Base-by-base conservation (phyloP, 2,888 invertebrate genomes). In the Sphecodes monilicornis region DNA sequence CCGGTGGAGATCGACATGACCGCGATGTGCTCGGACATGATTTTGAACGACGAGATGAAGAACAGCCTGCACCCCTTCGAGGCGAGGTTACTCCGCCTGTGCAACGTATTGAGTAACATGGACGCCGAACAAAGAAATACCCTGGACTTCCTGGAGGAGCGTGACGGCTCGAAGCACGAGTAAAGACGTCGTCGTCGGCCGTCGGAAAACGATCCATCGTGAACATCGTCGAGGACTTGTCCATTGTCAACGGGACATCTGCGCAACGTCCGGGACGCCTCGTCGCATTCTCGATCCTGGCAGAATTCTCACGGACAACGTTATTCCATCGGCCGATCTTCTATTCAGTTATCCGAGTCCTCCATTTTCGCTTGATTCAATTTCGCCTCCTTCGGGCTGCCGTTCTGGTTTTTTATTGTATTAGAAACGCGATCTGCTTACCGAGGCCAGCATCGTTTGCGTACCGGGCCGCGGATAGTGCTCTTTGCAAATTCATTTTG, bases 41-140 rank as follows among this genome's bases (percentile, higher is more conserved):
- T 88, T 22, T 68, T 85, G 3, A 89, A 78, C 29, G 82, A 86
- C 11, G 88, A 85, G 26, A 71, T 64, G 36, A 84, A 83, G 71
- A 84, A 85, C 8, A 84, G 86, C 8, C 39, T 86, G 8, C 89
- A 82, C 36, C 76, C 89, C 6, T 90, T 88, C 75, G 82, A 89
- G 13, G 75, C 87, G 4, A 91, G 88, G 73, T 71, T 93, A 16
- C 39, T 89, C 0, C 89, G 90, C 72, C 75, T 93, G 29, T 93
- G 93, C 85, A 89, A 90, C 78, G 68, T 85, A 3, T 50, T 91
- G 3, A 85, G 80, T 69, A 91, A 88, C 69, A 76, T 85, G 57
- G 86, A 80, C 69, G 86, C 82, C 74, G 91, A 90, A 66, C 79
- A 73, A 26, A 84, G 76, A 70, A 82, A 83, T 76, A 88, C 80